Conservation (phyloP, 1,140 invertebrate genomes). For the Cardiocondyla obscurior region DNA sequence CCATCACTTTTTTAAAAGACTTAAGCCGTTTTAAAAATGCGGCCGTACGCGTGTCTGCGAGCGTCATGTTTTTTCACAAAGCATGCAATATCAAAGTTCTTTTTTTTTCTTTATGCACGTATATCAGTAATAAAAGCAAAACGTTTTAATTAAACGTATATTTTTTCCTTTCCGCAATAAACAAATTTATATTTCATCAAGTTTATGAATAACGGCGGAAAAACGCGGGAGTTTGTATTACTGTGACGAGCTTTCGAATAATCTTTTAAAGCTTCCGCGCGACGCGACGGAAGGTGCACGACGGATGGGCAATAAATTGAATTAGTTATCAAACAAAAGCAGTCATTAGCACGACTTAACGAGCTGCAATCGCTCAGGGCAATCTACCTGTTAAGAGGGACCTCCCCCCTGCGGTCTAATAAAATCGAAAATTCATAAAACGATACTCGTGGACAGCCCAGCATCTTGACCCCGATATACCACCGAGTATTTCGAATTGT, state of each 20-base stretch:
- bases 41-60: neutral
- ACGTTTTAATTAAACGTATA: conserved; percentile 6
- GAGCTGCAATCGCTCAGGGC: neutral
- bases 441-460: neutral
- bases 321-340: neutral
- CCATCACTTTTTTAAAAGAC: too few relatives aligned
- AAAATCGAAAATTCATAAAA: conserved; percentile 15
- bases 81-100: neutral
- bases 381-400: neutral
- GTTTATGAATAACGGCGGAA: neutral
- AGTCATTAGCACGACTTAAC: conserved; percentile 2
- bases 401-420: too few relatives aligned
- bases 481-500: conserved; percentile 8
- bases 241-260: neutral
- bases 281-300: neutral
- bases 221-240: neutral
- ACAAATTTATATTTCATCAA: conserved; percentile 9
- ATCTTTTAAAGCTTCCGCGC: neutral
- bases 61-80: neutral
- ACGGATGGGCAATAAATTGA: conserved; percentile 1
- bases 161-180: neutral
- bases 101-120: too few relatives aligned
- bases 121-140: neutral
- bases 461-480: conserved; percentile 25
- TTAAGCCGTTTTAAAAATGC: neutral